Evolutionary conservation across 2,888 invertebrate genomes (phyloP).

Genomic region (Agriopis marginaria): DNA sequence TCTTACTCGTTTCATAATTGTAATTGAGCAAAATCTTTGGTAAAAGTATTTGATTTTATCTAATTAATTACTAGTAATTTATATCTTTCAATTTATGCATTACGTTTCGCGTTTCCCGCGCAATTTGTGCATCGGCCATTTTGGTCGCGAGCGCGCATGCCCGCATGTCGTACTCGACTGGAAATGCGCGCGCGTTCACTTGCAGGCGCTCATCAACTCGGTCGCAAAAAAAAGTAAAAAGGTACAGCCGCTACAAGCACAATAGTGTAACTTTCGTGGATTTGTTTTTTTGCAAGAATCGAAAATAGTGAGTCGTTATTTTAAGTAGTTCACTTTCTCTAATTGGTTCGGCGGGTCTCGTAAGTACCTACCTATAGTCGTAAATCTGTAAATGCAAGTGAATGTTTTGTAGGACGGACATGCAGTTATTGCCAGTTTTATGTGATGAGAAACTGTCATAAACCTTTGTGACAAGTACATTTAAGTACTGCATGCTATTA

Average conservation of each 20-base stretch:
- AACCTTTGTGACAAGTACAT: background rate
- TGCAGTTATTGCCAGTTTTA: too few species aligned
- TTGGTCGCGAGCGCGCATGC: constrained; percentile 65
- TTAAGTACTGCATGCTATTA: background rate
- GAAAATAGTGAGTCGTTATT: constrained; percentile 33
- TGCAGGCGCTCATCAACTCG: constrained; percentile 46
- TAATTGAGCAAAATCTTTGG: constrained; percentile 61
- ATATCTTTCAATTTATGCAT: constrained; percentile 12
- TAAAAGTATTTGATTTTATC: constrained; percentile 26
- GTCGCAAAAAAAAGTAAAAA: constrained; percentile 53
- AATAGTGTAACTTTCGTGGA: constrained; percentile 44
- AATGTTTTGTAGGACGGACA: constrained; percentile 49
- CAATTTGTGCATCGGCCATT: constrained; percentile 61
- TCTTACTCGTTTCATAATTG: constrained; percentile 75
- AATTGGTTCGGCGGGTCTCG: constrained; percentile 60
- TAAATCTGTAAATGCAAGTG: constrained; percentile 32
- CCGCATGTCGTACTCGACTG: constrained; percentile 60
- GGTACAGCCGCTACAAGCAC: constrained; percentile 32
- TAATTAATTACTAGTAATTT: constrained; percentile 23
- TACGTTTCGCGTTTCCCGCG: constrained; percentile 64
- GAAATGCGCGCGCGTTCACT: constrained; percentile 21
- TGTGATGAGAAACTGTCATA: background rate
- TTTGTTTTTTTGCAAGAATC: constrained; percentile 49
- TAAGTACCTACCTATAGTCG: constrained; percentile 48
- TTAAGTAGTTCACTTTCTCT: constrained; percentile 65